phyloP scores from a whole-genome alignment of 2,113 vertebrate genomes.

The Ophthalmolycus amberensis region DNA sequence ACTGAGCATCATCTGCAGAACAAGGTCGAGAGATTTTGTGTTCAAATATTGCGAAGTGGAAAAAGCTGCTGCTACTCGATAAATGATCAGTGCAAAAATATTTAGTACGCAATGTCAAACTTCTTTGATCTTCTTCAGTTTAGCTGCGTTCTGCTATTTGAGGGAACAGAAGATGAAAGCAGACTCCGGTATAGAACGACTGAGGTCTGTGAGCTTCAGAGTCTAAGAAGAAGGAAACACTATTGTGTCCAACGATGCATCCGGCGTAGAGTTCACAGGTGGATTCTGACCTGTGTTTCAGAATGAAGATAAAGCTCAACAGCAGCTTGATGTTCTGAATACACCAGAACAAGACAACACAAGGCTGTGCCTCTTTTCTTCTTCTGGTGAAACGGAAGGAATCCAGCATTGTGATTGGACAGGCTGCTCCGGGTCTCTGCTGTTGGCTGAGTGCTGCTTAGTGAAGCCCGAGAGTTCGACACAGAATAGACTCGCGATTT shows the following conservation, averaged over 20 bases:
- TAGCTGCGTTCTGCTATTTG: not conserved
- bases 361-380: not conserved
- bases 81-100: too few relatives aligned
- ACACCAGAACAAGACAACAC: not conserved
- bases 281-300: not conserved
- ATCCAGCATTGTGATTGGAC: not conserved
- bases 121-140: too few relatives aligned
- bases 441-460: slow-evolving; percentile 3
- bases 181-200: too few relatives aligned
- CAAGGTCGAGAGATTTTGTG: not conserved
- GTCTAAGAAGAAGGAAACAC: too few relatives aligned
- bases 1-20: not conserved
- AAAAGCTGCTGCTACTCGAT: not conserved
- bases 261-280: not conserved
- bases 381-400: not conserved
- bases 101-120: too few relatives aligned
- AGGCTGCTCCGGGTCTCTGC: slow-evolving; percentile 4
- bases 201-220: not conserved
- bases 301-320: not conserved
- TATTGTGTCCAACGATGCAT: not conserved
- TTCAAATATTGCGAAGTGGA: not conserved
- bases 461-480: slow-evolving; percentile 19
- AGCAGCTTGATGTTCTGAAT: not conserved
- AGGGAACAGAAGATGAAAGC: not conserved
- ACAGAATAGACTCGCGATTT: slow-evolving; percentile 9